These are phyloP conservation scores for Tetramorium bicarinatum DNA, from an alignment of 2,888 invertebrate genomes.

Conservation along the genomic window DNA sequence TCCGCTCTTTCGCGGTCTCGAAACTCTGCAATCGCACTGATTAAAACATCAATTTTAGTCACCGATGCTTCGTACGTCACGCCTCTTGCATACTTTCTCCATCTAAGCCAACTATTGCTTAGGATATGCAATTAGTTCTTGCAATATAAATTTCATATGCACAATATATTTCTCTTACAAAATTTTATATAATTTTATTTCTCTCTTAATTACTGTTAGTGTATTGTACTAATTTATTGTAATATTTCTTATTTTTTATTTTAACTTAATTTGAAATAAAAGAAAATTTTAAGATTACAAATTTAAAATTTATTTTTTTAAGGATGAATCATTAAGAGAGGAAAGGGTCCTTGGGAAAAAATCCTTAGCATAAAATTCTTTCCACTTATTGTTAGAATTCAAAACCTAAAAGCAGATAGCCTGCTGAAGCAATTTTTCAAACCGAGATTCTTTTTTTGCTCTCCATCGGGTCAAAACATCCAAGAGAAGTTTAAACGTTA, in stretches of 20 bases:
- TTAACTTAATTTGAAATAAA: not conserved
- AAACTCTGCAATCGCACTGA: not conserved
- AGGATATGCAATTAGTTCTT: not conserved
- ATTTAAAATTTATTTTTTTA: not conserved
- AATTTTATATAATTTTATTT: conserved; percentile 19
- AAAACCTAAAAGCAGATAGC: not conserved
- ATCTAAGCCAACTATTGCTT: not conserved
- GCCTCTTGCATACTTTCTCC: conserved; percentile 21
- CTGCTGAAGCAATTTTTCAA: conserved; percentile 1
- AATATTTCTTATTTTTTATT: not conserved
- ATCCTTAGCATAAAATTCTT: too few relatives aligned
- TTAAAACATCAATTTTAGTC: conserved; percentile 42
- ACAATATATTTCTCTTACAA: not conserved
- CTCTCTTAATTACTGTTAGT: not conserved
- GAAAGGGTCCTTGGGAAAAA: too few relatives aligned
- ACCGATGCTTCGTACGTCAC: not conserved
- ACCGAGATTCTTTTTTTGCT: conserved; percentile 1
- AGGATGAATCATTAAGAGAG: not conserved
- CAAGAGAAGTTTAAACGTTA: conserved; percentile 8
- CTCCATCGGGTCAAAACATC: conserved; percentile 31
- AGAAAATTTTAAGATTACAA: not conserved
- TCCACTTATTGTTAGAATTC: not conserved
- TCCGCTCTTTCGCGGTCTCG: not conserved
- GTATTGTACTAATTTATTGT: not conserved
- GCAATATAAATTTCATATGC: not conserved